A percentile compares a stretch with the other conserved stretches of the same genome.
Conservation (phyloP, 2,888 invertebrate genomes). For the Stenodema calcarata region DNA sequence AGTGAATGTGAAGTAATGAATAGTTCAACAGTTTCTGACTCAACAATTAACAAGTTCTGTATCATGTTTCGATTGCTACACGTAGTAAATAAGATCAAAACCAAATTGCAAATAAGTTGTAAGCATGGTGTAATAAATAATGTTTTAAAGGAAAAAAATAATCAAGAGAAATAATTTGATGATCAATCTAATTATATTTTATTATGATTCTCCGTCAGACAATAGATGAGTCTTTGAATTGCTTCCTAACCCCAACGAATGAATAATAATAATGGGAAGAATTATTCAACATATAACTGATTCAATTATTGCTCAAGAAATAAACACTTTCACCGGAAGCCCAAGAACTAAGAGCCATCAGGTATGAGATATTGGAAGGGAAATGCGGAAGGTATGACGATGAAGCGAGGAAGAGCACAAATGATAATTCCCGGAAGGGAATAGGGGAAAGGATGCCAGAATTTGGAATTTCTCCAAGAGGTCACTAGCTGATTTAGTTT, state of each 20-base stretch:
- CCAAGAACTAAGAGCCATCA: conserved; percentile 16
- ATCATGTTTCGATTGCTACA: no score
- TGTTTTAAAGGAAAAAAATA: no score
- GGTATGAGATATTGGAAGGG: neutral
- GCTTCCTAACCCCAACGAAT: neutral
- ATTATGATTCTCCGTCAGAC: neutral
- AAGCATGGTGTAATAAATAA: no score
- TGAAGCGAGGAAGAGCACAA: conserved; percentile 12
- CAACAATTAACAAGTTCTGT: no score
- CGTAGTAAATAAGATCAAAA: no score
- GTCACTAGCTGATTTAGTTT: neutral
- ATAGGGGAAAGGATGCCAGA: neutral
- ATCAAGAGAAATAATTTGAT: no score
- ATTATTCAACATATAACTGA: neutral
- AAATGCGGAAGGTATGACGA: neutral
- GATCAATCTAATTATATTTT: no score
- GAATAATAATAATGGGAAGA: neutral
- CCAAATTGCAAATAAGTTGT: no score
- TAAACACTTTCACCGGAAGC: neutral
- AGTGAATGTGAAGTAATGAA: no score
- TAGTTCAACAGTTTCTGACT: no score
- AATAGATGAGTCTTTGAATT: neutral
- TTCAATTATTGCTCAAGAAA: neutral
- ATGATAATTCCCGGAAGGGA: conserved; percentile 7
- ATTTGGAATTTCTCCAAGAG: conserved; percentile 16